phyloP scores from a whole-genome alignment of 2,888 invertebrate genomes.

The Atethmia centrago region DNA sequence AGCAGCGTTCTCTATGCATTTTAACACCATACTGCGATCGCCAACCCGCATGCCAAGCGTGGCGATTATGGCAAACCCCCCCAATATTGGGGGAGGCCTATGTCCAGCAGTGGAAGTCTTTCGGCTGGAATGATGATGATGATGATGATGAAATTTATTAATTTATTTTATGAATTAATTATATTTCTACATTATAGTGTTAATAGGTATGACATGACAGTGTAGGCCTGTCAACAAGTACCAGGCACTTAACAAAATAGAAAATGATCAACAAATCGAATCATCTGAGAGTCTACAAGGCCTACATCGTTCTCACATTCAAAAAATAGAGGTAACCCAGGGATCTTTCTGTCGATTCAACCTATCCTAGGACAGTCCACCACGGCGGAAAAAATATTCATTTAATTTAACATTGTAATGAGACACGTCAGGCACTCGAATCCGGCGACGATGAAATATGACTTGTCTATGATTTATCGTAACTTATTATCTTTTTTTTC shows the following conservation, averaged over 20 bases:
- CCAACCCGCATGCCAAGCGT: no score
- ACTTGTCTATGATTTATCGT: constrained; percentile 82
- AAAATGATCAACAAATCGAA: neutral
- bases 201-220: neutral
- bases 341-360: neutral
- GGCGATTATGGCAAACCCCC: no score
- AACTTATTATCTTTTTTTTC: constrained; percentile 83
- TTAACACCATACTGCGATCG: no score
- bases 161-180: no score
- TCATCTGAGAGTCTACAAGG: neutral
- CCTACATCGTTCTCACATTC: neutral
- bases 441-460: constrained; percentile 78
- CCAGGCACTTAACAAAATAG: neutral
- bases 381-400: constrained; percentile 73
- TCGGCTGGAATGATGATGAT: no score
- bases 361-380: neutral
- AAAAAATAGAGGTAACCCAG: neutral
- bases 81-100: no score
- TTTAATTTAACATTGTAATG: constrained; percentile 83
- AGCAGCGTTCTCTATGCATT: no score
- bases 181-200: neutral
- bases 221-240: neutral
- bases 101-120: no score
- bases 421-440: constrained; percentile 72
- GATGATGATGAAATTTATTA: no score